A percentile compares a stretch with the other conserved stretches of the same genome.
Evolutionary conservation across 2,888 invertebrate genomes (phyloP).

Genomic region (Pterobdella sp.): DNA sequence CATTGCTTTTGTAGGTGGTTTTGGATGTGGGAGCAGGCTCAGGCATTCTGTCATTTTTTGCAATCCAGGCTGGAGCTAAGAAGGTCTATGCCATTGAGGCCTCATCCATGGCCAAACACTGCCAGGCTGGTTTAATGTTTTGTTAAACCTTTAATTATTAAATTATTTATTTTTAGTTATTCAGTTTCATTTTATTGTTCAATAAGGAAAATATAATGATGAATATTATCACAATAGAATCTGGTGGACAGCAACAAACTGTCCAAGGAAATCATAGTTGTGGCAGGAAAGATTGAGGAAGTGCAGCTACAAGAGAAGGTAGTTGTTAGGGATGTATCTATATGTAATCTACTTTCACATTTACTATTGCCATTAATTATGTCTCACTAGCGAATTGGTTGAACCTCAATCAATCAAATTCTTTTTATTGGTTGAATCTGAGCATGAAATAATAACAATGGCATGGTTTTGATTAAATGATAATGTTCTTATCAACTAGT

Average conservation of each 20-base stretch:
- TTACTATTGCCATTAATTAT: too few species aligned
- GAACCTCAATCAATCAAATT: too few species aligned
- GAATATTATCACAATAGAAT: constrained; percentile 54
- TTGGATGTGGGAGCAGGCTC: constrained; percentile 97
- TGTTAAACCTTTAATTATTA: not conserved
- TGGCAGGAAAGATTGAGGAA: constrained; percentile 97
- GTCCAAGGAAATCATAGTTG: constrained; percentile 76
- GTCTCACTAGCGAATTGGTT: too few species aligned
- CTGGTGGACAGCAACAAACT: constrained; percentile 82
- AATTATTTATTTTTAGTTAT: not conserved
- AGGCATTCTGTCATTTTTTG: constrained; percentile 95
- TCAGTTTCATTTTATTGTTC: not conserved
- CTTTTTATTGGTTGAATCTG: too few species aligned
- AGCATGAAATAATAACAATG: too few species aligned
- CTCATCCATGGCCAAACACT: constrained; percentile 90
- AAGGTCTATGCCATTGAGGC: constrained; percentile 99
- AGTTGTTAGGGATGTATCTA: not conserved
- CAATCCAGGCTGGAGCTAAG: constrained; percentile 89
- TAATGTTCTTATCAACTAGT: too few species aligned
- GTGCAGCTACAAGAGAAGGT: constrained; percentile 77
- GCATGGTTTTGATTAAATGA: too few species aligned
- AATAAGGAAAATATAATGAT: not conserved
- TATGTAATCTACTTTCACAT: not conserved
- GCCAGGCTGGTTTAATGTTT: constrained; percentile 41
- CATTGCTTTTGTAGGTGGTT: too few species aligned